Base-by-base conservation (phyloP, 2,797 vertebrate species). In the Erithacus rubecula region DNA sequence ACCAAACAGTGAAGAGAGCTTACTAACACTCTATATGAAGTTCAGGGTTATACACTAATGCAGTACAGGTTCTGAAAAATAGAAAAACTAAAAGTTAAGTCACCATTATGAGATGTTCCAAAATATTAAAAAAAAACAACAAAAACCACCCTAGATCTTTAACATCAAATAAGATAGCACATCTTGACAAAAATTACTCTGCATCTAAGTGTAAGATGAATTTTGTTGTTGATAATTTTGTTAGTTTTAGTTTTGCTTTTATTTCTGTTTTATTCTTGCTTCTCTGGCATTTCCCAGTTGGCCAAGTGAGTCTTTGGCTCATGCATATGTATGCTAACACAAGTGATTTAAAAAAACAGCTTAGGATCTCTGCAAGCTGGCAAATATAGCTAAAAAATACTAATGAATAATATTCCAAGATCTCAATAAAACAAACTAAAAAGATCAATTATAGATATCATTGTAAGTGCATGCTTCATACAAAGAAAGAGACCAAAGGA, bases 391-490 rank as follows among this genome's bases (percentile, higher is more conserved):
- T 76, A 46, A 95, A 83, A 85, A 91, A 51, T 55, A 84, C 13
- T 56, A 83, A 67, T 41, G 23, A 95, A 93, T 95, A 77, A 24
- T 74, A 52, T 51, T 91, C 46, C 84, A 41, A 93, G 65, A 62
- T 93, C 68, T 90, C 51, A 92, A 34, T 68, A 81, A 92, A 93
- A 78, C 24, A 44, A 96, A n/a, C 80, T 89, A 78, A 53, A 91
- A 95, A 53, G 52, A 69, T 80, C 55, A 93, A 26, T 5, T 22
- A 79, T 47, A 75, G 4, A 23, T 39, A 20, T 24, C 2, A 58
- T n/a, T 94, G 86, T 81, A 43, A 59, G 81, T 39, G 32, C 24
- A 56, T 74, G 47, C 16, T 76, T 78, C 65, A 32, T 34, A 77
- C 10, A 69, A 68, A 88, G 17, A 60, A 83, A 84, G 79, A 77